phyloP scores from a whole-genome alignment of 2,797 vertebrate species.

The Coccyzus lansbergi region DNA sequence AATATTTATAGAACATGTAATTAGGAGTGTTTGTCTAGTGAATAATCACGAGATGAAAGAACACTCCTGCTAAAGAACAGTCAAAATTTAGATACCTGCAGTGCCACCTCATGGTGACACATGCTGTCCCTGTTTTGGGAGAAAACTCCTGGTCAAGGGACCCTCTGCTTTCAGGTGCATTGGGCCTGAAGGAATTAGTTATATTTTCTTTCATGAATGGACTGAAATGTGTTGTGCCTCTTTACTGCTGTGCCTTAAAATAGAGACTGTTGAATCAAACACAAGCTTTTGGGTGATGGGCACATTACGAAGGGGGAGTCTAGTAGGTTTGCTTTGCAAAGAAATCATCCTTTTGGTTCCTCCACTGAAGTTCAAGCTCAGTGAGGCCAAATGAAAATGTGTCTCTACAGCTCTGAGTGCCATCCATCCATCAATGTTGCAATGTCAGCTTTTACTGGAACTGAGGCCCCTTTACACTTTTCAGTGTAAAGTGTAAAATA shows the following conservation, averaged over 20 bases:
- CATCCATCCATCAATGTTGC: fast-evolving
- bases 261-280: not conserved
- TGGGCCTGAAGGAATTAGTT: not conserved
- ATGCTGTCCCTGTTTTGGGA: not conserved
- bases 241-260: not conserved
- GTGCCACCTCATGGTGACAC: not conserved
- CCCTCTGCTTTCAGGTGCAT: not conserved
- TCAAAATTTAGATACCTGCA: not conserved
- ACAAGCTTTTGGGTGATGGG: fast-evolving
- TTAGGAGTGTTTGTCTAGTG: not conserved
- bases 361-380: not conserved
- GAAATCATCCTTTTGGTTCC: not conserved
- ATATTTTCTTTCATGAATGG: not conserved
- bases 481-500: too few relatives aligned
- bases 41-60: not conserved
- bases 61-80: not conserved
- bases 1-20: not conserved
- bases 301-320: not conserved
- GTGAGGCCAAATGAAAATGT: not conserved
- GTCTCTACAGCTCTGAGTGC: not conserved
- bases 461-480: not conserved
- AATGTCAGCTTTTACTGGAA: not conserved
- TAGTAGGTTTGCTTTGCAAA: not conserved
- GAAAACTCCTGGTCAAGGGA: not conserved
- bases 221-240: fast-evolving